Conservation (phyloP, 2,888 invertebrate genomes). For the Brachyopa scutellaris region DNA sequence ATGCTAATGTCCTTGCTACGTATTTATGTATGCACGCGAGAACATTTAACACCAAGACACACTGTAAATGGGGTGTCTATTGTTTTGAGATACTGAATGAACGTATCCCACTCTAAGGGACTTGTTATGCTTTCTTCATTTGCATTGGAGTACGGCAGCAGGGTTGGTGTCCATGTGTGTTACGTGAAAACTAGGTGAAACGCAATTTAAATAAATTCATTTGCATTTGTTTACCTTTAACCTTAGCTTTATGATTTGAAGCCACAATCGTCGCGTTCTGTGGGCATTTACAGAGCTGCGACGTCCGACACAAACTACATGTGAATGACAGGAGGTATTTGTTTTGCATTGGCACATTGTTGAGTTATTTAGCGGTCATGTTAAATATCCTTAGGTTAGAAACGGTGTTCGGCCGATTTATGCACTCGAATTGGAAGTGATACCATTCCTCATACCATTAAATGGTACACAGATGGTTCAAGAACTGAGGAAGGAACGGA, state of each 20-base stretch:
- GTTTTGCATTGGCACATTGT: no score
- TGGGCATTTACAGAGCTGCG: not conserved
- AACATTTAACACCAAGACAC: constrained; percentile 19
- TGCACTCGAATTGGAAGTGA: no score
- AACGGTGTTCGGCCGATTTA: no score
- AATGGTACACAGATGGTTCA: no score
- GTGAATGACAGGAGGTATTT: no score
- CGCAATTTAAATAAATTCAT: constrained; percentile 72
- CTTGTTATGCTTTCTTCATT: constrained; percentile 53
- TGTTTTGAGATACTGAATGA: constrained; percentile 56
- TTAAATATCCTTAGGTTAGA: no score
- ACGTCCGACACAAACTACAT: no score
- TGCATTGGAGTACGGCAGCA: constrained; percentile 49
- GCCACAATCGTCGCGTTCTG: constrained; percentile 1
- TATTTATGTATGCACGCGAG: constrained; percentile 23
- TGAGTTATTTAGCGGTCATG: no score
- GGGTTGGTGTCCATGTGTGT: not conserved
- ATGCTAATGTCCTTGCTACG: constrained; percentile 23
- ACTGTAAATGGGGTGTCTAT: constrained; percentile 45
- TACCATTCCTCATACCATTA: no score
- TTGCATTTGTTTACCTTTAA: constrained; percentile 65
- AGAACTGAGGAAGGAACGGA: no score
- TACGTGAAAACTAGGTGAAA: constrained; percentile 56
- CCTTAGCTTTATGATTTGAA: constrained; percentile 57
- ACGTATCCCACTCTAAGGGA: constrained; percentile 17